These are phyloP conservation scores for Pollachius pollachius DNA, from an alignment of 2,113 vertebrate species.

Conservation along the genomic window DNA sequence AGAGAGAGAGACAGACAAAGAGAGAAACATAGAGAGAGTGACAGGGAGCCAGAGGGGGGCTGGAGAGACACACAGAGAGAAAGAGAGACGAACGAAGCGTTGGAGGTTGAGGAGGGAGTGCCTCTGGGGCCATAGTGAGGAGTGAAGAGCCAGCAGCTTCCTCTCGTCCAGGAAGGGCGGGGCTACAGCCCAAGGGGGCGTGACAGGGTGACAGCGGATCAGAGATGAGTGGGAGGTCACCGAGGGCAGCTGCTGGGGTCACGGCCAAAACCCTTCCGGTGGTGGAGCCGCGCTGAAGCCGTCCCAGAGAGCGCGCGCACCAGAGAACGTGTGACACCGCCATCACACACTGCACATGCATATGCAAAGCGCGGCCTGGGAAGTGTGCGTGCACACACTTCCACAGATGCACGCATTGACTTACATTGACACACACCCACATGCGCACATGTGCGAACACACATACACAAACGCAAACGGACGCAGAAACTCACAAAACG, in stretches of 20 bases:
- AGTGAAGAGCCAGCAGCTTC: conserved; percentile 31
- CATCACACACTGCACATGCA: too few species aligned
- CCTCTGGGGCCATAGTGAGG: conserved; percentile 55
- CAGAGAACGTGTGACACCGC: neutral
- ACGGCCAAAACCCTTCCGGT: conserved; percentile 24
- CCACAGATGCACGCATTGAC: too few species aligned
- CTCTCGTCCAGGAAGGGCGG: too few species aligned
- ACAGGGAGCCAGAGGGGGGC: too few species aligned
- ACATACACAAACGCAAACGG: neutral
- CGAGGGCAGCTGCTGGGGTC: conserved; percentile 63
- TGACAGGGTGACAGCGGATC: conserved; percentile 66
- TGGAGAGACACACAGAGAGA: too few species aligned
- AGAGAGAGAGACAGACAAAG: too few species aligned
- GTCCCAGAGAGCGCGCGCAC: conserved; percentile 9
- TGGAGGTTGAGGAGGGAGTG: conserved; percentile 12
- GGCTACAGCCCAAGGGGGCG: neutral
- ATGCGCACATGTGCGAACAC: conserved; percentile 11
- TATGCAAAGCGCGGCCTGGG: too few species aligned
- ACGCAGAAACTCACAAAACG: neutral
- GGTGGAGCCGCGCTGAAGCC: conserved; percentile 1
- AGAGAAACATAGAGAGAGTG: too few species aligned
- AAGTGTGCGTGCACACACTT: too few species aligned
- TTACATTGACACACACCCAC: neutral
- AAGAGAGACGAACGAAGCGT: too few species aligned
- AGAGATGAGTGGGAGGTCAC: conserved; percentile 70